These are phyloP conservation scores for Nomia melanderi DNA, from an alignment of 1,140 invertebrate species.

Conservation along the genomic window DNA sequence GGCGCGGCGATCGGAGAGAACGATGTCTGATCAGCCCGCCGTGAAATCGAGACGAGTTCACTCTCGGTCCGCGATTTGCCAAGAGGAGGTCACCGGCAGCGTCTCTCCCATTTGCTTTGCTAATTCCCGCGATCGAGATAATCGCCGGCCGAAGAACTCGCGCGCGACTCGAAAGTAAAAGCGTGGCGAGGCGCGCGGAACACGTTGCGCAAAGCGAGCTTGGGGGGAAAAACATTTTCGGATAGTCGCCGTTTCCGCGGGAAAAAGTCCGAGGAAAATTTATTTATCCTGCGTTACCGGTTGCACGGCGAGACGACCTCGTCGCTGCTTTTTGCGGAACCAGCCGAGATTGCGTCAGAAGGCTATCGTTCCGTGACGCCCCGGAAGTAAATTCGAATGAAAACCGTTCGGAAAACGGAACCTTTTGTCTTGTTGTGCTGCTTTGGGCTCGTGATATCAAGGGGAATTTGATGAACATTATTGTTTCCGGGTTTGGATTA, in stretches of 20 bases:
- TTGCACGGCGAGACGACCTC: neutral
- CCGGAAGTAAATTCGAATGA: neutral
- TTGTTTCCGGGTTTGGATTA: too few species aligned
- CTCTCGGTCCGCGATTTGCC: constrained; percentile 38
- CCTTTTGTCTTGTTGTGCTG: too few species aligned
- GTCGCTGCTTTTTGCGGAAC: neutral
- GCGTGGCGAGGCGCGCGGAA: constrained; percentile 54
- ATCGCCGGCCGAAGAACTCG: constrained; percentile 41
- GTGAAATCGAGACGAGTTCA: neutral
- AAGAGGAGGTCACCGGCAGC: constrained; percentile 35
- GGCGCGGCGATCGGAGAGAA: neutral
- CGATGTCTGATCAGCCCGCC: neutral
- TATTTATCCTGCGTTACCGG: neutral
- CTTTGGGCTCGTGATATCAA: too few species aligned
- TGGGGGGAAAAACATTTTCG: constrained; percentile 45
- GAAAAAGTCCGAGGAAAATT: constrained; percentile 3
- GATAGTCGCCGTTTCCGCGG: neutral
- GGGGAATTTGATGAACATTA: too few species aligned
- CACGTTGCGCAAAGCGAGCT: constrained; percentile 54
- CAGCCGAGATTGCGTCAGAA: neutral
- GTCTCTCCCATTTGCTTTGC: constrained; percentile 69
- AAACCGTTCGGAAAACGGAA: neutral
- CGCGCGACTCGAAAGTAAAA: constrained; percentile 68
- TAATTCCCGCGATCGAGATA: constrained; percentile 57
- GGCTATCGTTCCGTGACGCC: neutral